Evolutionary conservation across 92 coral and sea anemone genomes (phyloP), one percentile per base, ranked within the genome.

Genomic region (Parazoanthus atlanticus): DNA sequence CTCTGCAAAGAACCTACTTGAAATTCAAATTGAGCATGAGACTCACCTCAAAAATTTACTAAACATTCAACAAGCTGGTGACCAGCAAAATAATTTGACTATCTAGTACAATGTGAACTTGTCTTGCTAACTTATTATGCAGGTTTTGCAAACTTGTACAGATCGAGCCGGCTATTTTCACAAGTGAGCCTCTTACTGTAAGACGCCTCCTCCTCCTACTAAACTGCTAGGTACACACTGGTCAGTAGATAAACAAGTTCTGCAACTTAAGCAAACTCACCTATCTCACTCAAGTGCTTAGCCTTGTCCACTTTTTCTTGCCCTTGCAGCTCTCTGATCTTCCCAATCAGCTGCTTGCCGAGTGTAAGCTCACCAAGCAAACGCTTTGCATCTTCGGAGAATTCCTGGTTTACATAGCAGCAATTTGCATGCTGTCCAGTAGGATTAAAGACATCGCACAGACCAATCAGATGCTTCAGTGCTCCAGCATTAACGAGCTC

Each of bases 291-390:
- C 54, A 92, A 85, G 1, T 89, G 86, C 41, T 79, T 71, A 11
- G 91, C 92, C 61, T 80, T 91, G 31, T 83, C 93, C 40, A 82
- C 80, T 13, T 84, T 88, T 11, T 92, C 93, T 17, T 76, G 67
- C 3, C 70, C 52, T 30, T 85, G 71, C 83, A 96, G 13, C 81
- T 95, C 96, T 33, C 84, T 70, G 0, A 96, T 86, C 74, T 93
- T 93, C 21, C 98, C 99, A 88, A 96, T 93, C 31, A 96, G 96
- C 66, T 94, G 90, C 86, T 93, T 92, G 58, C 89, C 92, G 65
- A 86, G 79, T 6, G 94, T 92, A 46, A 96, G 88, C 7, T 93
- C 94, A 34, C 82, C 76, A 8, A 96, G 85, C 72, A 80, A 85
- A 12, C 86, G 69, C 25, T 89, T 90, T 3, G 97, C 99, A 38